Conservation (phyloP, 2,113 vertebrate species). For the Caloenas nicobarica region DNA sequence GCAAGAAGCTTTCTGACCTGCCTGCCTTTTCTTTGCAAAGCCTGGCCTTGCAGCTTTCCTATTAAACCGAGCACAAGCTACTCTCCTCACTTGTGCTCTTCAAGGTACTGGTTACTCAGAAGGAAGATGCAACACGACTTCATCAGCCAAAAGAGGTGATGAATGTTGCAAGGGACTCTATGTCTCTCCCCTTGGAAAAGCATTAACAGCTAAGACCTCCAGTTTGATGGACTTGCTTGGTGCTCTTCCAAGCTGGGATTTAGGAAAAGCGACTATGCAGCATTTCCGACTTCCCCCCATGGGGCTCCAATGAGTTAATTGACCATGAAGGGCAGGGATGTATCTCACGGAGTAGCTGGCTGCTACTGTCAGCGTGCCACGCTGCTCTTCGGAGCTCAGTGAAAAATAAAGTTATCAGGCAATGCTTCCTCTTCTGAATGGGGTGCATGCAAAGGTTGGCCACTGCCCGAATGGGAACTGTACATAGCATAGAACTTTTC, state of each 20-base stretch:
- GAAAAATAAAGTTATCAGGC: not conserved
- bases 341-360: not conserved
- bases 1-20: not conserved
- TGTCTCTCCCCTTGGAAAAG: not conserved
- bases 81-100: not conserved
- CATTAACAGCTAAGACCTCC: not conserved
- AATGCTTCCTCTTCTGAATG: not conserved
- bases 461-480: not conserved
- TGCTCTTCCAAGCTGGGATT: constrained; percentile 44
- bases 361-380: not conserved
- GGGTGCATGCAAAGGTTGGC: not conserved
- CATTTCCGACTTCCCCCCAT: constrained; percentile 14
- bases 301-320: constrained; percentile 32
- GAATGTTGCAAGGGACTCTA: not conserved
- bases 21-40: not conserved
- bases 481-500: not conserved
- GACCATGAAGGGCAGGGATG: constrained; percentile 17
- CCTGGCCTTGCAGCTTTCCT: not conserved
- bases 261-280: constrained; percentile 9
- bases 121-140: not conserved
- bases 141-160: not conserved
- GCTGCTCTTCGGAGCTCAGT: not conserved
- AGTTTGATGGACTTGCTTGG: not conserved
- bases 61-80: not conserved
- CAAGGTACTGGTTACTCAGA: not conserved